Base-by-base conservation (phyloP, 2,113 vertebrate species). In the Entelurus aequoreus region DNA sequence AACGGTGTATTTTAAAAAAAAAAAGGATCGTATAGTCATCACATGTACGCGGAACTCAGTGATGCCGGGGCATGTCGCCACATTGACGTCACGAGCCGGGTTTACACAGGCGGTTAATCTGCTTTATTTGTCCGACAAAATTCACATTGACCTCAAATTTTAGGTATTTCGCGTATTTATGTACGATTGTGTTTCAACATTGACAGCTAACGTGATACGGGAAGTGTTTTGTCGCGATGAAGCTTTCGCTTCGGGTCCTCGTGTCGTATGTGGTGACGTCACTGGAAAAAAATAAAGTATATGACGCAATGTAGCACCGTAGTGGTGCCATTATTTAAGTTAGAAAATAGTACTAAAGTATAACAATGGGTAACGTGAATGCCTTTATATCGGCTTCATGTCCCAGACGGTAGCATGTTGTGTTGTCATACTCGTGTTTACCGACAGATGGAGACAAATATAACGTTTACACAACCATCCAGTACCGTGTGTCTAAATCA, bases 391-490 rank as follows among this genome's bases (percentile, higher is more conserved):
- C 1, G 35, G 36, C 21, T 47, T 55, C 3, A 35, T 66, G 51
- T 72, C 21, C 49, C 49, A 16, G 42, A 46, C 42, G 1, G 60
- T 37, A 44, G 66, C 66, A 11, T 8, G 59, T 11, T 6, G 5
- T 35, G 1, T 3, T 35, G 52, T 51, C 57, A 35, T 73, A 63
- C 37, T 19, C 8, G 37, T 21, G 1, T 9, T 52, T 8, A 12
- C 48, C 75, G 5, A 1, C 48, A 68, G 77, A 59, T 46, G 69
- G 66, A 46, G 69, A 16, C 11, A 15, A 16, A 21, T 4, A 5
- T 3, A 19, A n/a, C 37, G 5, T 2, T 9, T 4, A 11, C 38
- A 12, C 9, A 16, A 8, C 2, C 15, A 10, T 38, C 15, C 4
- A 8, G n/a, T 56, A n/a, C 4, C 19, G 15, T 7, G 16, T 16